Evolutionary conservation across 2,888 invertebrate species (phyloP).

Genomic region (Drosophila paucipuncta): DNA sequence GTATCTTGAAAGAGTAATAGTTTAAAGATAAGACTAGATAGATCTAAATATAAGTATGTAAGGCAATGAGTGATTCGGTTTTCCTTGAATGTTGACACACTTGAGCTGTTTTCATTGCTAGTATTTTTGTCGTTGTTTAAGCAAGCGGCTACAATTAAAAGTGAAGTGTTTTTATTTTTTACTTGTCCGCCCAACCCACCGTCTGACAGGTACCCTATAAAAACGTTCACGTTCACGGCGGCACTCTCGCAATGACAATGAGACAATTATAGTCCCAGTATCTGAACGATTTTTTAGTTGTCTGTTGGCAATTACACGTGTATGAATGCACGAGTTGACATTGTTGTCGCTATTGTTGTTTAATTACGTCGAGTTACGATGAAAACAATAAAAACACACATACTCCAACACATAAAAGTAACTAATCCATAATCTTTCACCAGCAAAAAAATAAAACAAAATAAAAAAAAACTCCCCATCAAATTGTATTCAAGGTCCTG

Average conservation of each 20-base stretch:
- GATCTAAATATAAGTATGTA: slow-evolving; percentile 34
- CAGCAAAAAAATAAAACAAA: not conserved
- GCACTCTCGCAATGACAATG: slow-evolving; percentile 60
- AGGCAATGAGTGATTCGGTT: slow-evolving; percentile 24
- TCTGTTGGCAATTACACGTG: slow-evolving; percentile 61
- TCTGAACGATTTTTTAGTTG: slow-evolving; percentile 43
- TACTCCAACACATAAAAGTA: slow-evolving; percentile 2
- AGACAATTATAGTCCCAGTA: slow-evolving; percentile 60
- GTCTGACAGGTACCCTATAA: slow-evolving; percentile 12
- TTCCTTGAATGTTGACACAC: slow-evolving; percentile 58
- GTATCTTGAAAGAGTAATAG: slow-evolving; percentile 2
- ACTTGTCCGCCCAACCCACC: slow-evolving; percentile 1
- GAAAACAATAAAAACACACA: slow-evolving; percentile 25
- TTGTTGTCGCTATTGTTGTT: slow-evolving; percentile 57
- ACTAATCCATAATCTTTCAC: slow-evolving; percentile 21
- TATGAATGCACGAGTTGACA: slow-evolving; percentile 57
- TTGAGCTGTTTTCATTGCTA: slow-evolving; percentile 32
- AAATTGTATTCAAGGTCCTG: slow-evolving; percentile 34
- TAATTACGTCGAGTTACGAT: slow-evolving; percentile 48
- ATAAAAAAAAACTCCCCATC: not conserved
- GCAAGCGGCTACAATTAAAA: slow-evolving; percentile 34
- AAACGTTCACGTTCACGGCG: slow-evolving; percentile 26
- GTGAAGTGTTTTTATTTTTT: slow-evolving; percentile 22
- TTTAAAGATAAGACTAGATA: slow-evolving; percentile 28
- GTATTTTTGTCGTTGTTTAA: slow-evolving; percentile 5